A percentile compares a stretch with the other conserved stretches of the same genome.
These are phyloP conservation scores for Pelosia muscerda DNA, from an alignment of 2,888 invertebrate species.

Conservation along the genomic window DNA sequence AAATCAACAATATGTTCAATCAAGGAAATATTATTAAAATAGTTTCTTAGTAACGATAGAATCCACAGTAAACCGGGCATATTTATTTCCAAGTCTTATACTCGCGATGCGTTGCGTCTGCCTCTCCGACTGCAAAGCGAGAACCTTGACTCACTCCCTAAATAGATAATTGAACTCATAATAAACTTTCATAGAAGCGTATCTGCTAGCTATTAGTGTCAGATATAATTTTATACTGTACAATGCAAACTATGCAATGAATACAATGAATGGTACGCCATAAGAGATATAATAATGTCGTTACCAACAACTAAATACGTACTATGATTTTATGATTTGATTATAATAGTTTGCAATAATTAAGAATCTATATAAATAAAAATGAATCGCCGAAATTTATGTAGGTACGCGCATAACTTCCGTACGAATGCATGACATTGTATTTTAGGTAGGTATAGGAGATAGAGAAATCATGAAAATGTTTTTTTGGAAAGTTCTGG, in stretches of 20 bases:
- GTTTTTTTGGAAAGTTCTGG: too few relatives aligned
- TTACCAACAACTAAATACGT: too few relatives aligned
- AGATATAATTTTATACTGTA: conserved; percentile 27
- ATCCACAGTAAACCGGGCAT: conserved; percentile 26
- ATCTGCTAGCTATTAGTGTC: conserved; percentile 44
- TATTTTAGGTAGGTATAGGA: too few relatives aligned
- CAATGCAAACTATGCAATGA: conserved; percentile 4
- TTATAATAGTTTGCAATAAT: too few relatives aligned
- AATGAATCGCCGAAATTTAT: too few relatives aligned
- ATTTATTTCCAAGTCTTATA: conserved; percentile 53
- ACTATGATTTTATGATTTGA: too few relatives aligned
- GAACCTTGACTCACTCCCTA: conserved; percentile 72
- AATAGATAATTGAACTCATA: conserved; percentile 67
- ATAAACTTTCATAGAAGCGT: conserved; percentile 46
- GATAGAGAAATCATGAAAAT: too few relatives aligned
- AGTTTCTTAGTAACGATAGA: not conserved
- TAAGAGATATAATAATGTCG: not conserved
- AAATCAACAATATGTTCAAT: not conserved
- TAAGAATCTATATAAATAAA: too few relatives aligned
- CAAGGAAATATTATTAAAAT: conserved; percentile 2
- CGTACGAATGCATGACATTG: too few relatives aligned
- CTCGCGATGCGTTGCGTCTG: conserved; percentile 50
- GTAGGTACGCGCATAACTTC: too few relatives aligned
- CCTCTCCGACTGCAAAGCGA: conserved; percentile 41
- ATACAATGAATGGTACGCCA: not conserved